These are phyloP conservation scores for Nothobranchius kuhntae DNA, from an alignment of 2,113 vertebrate species.

Conservation along the genomic window DNA sequence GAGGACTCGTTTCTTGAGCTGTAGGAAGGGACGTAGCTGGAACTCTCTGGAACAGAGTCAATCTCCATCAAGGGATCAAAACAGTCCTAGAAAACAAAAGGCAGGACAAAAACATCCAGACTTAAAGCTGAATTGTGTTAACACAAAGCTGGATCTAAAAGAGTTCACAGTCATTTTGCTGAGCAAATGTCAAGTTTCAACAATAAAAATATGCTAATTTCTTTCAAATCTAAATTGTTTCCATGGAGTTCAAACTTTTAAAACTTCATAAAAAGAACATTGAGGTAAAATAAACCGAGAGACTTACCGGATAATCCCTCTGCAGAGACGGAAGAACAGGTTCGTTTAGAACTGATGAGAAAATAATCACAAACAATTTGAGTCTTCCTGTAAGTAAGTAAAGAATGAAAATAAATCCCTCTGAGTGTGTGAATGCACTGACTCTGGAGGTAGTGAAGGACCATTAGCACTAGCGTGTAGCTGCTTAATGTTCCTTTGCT, in stretches of 20 bases:
- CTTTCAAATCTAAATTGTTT: neutral
- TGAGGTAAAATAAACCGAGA: neutral
- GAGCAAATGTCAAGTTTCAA: no score
- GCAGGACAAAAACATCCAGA: constrained; percentile 24
- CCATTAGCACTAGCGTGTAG: constrained; percentile 96
- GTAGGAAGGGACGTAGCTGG: constrained; percentile 84
- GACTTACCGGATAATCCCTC: constrained; percentile 90
- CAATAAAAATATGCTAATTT: no score
- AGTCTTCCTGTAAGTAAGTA: constrained; percentile 1
- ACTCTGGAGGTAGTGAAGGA: constrained; percentile 98
- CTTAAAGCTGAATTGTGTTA: neutral
- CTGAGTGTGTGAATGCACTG: constrained; percentile 70
- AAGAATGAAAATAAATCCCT: neutral
- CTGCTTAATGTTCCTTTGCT: constrained; percentile 97
- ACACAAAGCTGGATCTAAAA: no score
- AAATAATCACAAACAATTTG: constrained; percentile 23
- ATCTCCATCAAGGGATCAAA: constrained; percentile 88
- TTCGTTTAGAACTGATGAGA: constrained; percentile 85
- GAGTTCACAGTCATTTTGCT: no score
- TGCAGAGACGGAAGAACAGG: constrained; percentile 94
- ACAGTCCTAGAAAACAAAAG: constrained; percentile 81
- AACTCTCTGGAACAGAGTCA: constrained; percentile 85
- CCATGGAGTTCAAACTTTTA: neutral
- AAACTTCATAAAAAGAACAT: neutral
- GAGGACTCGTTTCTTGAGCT: constrained; percentile 87